Evolutionary conservation across 2,113 vertebrate genomes (phyloP).

Genomic region (Heptranchias perlo): DNA sequence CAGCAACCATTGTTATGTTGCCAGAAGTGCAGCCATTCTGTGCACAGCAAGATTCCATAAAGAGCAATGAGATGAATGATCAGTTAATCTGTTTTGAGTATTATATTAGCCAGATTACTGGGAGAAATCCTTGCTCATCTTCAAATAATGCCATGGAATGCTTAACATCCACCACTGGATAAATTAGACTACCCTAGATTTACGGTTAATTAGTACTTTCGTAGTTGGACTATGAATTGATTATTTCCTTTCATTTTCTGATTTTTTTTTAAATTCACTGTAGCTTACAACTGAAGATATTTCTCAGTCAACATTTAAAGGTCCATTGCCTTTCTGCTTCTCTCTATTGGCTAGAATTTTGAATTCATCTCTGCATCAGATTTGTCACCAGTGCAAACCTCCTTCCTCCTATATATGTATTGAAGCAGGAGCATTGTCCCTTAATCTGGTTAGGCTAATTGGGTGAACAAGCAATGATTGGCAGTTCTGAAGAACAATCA

Average conservation of each 20-base stretch:
- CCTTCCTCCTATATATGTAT: neutral
- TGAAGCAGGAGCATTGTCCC: neutral
- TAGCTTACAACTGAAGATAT: neutral
- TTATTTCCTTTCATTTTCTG: neutral
- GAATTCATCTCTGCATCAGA: neutral
- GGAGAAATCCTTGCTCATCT: neutral
- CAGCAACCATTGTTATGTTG: neutral
- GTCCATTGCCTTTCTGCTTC: neutral
- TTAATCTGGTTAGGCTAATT: neutral
- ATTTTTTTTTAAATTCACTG: neutral
- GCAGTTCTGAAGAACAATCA: neutral
- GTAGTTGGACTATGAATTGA: neutral
- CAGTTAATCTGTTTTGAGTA: neutral
- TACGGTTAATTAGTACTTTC: neutral
- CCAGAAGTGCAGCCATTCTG: neutral
- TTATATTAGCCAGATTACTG: neutral
- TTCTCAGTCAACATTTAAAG: neutral
- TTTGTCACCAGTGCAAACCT: neutral
- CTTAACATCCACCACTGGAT: neutral
- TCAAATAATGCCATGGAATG: neutral
- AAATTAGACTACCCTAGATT: neutral
- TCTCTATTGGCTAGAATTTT: neutral
- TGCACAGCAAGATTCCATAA: neutral
- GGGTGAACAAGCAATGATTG: neutral
- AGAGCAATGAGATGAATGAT: neutral